These are phyloP conservation scores for Liodrosophila aerea DNA, from an alignment of 2,888 invertebrate species.

Conservation along the genomic window DNA sequence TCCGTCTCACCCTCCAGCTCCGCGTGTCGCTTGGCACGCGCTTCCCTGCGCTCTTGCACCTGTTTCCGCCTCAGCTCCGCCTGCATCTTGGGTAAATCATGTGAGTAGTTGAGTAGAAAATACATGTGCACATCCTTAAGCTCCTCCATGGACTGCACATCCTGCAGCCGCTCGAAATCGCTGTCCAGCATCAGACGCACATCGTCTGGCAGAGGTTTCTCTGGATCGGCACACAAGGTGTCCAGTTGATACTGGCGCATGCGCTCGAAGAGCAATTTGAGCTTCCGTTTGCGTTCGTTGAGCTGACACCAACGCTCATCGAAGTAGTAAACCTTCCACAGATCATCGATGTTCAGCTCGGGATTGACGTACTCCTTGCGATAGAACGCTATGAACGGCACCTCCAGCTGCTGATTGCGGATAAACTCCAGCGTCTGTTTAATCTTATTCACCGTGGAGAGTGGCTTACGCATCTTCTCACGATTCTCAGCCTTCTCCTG, in stretches of 20 bases:
- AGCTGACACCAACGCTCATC: slow-evolving; percentile 98
- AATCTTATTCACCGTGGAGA: slow-evolving; percentile 92
- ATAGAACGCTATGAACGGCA: slow-evolving; percentile 99
- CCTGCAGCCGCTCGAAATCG: slow-evolving; percentile 90
- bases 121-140: slow-evolving; percentile 96
- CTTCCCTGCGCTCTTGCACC: slow-evolving; percentile 79
- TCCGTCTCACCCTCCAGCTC: slow-evolving; percentile 61
- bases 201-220: slow-evolving; percentile 92
- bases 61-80: slow-evolving; percentile 87
- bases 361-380: slow-evolving; percentile 98
- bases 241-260: slow-evolving; percentile 96
- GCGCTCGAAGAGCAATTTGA: slow-evolving; percentile 91
- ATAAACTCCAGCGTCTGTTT: slow-evolving; percentile 97
- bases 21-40: slow-evolving; percentile 35
- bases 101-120: slow-evolving; percentile 95
- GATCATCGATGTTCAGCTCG: slow-evolving; percentile 95
- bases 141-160: slow-evolving; percentile 93
- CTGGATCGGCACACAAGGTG: slow-evolving; percentile 90
- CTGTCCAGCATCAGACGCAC: slow-evolving; percentile 92
- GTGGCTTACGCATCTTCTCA: slow-evolving; percentile 85
- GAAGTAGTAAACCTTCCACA: slow-evolving; percentile 98
- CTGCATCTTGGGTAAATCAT: slow-evolving; percentile 92
- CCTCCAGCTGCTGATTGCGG: slow-evolving; percentile 96
- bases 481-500: slow-evolving; percentile 84
- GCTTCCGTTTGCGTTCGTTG: slow-evolving; percentile 90